phyloP scores from a whole-genome alignment of 1,140 invertebrate genomes.

The Scaptomyza montana region DNA sequence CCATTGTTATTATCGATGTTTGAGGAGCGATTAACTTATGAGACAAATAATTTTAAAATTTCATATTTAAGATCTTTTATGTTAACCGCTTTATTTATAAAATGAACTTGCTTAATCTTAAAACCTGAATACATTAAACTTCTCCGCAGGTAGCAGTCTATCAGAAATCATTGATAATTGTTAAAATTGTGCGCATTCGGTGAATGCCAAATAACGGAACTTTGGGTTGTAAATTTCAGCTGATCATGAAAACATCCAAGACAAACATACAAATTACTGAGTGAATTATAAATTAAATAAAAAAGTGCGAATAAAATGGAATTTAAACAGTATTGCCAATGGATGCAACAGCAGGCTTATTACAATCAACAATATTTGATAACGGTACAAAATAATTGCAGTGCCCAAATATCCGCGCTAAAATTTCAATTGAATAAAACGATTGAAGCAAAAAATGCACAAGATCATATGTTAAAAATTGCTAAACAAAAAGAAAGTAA shows the following conservation, averaged over 20 bases:
- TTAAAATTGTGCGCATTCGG: not conserved
- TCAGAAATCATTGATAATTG: not conserved
- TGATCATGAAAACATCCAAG: not conserved
- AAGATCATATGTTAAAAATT: not conserved
- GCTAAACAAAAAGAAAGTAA: not conserved
- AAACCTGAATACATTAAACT: too few relatives aligned
- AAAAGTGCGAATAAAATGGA: not conserved
- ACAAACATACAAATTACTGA: not conserved
- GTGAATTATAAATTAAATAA: too few relatives aligned
- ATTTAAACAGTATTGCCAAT: not conserved
- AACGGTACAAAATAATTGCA: not conserved
- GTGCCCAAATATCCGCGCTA: not conserved
- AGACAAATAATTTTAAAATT: not conserved
- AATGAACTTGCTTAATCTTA: not conserved
- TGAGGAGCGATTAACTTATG: not conserved
- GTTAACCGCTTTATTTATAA: not conserved
- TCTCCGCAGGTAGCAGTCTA: too few relatives aligned
- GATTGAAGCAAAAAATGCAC: not conserved
- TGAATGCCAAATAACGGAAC: not conserved
- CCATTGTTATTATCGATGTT: conserved; percentile 9
- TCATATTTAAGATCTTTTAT: not conserved
- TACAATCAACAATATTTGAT: not conserved
- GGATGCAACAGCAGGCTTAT: not conserved
- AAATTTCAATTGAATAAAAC: not conserved
- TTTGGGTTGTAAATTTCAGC: not conserved